These are phyloP conservation scores for Falco peregrinus DNA, from an alignment of 2,797 vertebrate species.

Conservation along the genomic window DNA sequence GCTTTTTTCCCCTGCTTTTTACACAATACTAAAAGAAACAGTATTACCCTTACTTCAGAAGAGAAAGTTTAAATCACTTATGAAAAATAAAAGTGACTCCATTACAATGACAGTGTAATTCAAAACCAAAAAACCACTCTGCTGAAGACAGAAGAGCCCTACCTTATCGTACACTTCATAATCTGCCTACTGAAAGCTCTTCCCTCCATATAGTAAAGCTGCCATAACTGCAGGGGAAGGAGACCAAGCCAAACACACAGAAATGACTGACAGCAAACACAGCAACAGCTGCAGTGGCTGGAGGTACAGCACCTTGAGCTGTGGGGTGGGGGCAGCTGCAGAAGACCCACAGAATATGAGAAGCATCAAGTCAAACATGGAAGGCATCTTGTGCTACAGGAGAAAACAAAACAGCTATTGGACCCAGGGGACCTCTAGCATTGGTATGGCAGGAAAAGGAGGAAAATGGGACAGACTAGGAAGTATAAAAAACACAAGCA, in stretches of 20 bases:
- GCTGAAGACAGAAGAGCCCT: not conserved
- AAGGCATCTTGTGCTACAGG: not conserved
- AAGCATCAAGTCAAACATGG: not conserved
- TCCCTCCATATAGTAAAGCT: not conserved
- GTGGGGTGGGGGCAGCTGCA: not conserved
- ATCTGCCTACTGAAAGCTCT: not conserved
- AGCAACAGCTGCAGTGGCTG: rapidly evolving
- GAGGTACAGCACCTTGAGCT: not conserved
- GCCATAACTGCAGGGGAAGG: not conserved
- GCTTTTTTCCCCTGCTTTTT: not conserved
- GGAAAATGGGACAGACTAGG: not conserved
- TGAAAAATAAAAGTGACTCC: not conserved
- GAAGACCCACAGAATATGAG: not conserved
- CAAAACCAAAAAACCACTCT: not conserved
- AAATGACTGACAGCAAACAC: not conserved
- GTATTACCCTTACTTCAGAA: not conserved
- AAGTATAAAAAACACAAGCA: not conserved
- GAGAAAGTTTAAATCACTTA: not conserved
- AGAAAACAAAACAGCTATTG: not conserved
- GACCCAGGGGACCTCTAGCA: not conserved
- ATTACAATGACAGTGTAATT: not conserved
- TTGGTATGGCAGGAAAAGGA: not conserved
- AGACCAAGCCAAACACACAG: not conserved
- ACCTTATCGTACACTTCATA: not conserved
- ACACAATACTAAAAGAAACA: not conserved